Evolutionary conservation across 1,140 invertebrate species (phyloP), one percentile per base, ranked within the genome.

Genomic region (Oncopodura yosiiana): DNA sequence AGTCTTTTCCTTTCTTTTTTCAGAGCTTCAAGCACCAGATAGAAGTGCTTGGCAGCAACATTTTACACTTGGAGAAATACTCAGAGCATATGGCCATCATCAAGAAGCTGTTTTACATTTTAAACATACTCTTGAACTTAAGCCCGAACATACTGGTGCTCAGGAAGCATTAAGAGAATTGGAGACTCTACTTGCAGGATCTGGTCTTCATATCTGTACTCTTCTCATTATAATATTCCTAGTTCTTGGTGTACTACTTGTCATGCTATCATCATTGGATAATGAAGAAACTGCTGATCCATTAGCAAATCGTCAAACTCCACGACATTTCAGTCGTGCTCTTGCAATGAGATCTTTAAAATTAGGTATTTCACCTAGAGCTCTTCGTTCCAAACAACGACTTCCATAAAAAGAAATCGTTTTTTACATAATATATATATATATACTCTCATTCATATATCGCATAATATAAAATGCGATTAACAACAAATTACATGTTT

Each of bases 1-100:
- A 6, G 6, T 14, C 21, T 26, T 27, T 18, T 30, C 5, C 75
- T 83, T 46, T 86, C 75, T 3, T 68, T 80, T n/a, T n/a, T n/a
- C n/a, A 49, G 69, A 85, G 62, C 77, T 86, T 36, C 85, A 87
- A 66, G 78, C 85, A 23, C 80, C 83, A 0, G 85, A 87, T 68
- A 80, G 84, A 61, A 86, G 82, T 68, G 83, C 87, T 0, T 92
- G 88, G 88, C 81, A 87, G 65, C 87, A 91, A 68, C 88, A 90
- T 71, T 87, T 89, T 66, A 90, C 86, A 9, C 74, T 90, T 14
- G 87, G 83, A 24, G 82, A 86, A 73, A 86, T 86, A 69, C 84
- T 86, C 63, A 85, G 85, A 73, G 84, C 86, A 3, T 88, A 87
- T 67, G 86, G 86, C 56, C 55, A 88, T 69, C 78, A 78, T 66